Percentiles rank a stretch among this genome's conserved stretches.
phyloP scores from a whole-genome alignment of 53 echinoderm and acorn worm genomes.

The Henricia sp. region DNA sequence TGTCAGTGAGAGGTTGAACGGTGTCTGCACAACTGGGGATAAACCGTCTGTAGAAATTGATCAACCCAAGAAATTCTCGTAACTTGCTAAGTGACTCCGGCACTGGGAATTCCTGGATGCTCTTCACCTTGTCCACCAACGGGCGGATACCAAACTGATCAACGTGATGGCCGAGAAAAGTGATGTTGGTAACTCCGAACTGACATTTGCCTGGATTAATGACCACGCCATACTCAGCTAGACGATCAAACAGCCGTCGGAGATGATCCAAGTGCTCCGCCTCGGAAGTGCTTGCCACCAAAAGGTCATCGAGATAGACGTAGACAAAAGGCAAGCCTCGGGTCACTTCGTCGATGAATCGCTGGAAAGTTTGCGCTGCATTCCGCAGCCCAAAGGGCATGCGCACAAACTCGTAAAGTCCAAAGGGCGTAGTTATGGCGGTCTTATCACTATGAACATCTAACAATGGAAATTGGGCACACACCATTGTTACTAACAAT shows the following conservation, averaged over 20 bases:
- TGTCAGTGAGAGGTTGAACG: neutral
- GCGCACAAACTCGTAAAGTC: too few relatives aligned
- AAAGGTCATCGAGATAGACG: neutral
- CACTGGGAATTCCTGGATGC: slow-evolving; percentile 37
- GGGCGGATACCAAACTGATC: slow-evolving; percentile 9
- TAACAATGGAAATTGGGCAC: too few relatives aligned
- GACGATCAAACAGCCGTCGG: slow-evolving; percentile 2
- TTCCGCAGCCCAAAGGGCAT: too few relatives aligned
- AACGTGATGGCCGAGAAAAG: slow-evolving; percentile 41
- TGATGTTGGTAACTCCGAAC: slow-evolving; percentile 14
- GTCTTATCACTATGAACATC: too few relatives aligned
- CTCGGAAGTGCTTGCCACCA: neutral
- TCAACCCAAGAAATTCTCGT: slow-evolving; percentile 51
- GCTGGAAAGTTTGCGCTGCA: too few relatives aligned
- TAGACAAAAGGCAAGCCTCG: neutral
- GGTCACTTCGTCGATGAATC: too few relatives aligned
- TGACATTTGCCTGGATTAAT: too few relatives aligned
- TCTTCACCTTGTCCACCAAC: slow-evolving; percentile 31
- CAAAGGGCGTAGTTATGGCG: too few relatives aligned
- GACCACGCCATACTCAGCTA: too few relatives aligned
- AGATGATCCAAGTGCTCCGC: neutral
- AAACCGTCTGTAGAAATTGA: slow-evolving; percentile 67
- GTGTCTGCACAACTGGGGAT: too few relatives aligned
- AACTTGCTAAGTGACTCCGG: slow-evolving; percentile 32
- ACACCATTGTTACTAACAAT: too few relatives aligned